Percentiles rank a stretch among this genome's conserved stretches.
phyloP scores from a whole-genome alignment of 2,797 vertebrate species.

The Chelmon rostratus region DNA sequence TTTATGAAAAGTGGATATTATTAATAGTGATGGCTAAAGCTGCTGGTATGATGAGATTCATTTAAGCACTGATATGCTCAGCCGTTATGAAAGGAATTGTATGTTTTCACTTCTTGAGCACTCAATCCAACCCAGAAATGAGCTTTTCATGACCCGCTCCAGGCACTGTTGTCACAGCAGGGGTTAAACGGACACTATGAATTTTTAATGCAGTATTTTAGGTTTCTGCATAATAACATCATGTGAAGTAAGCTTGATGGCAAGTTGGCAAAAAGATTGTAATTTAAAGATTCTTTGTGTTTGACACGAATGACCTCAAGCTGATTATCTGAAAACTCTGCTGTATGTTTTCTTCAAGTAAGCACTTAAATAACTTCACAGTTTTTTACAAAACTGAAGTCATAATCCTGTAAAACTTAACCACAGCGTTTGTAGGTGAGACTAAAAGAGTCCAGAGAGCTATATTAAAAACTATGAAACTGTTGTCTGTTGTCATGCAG shows the following conservation, averaged over 20 bases:
- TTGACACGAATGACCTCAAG: conserved; percentile 24
- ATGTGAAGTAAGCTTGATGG: conserved; percentile 32
- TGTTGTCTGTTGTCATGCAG: background rate
- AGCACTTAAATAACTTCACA: background rate
- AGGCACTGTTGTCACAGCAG: conserved; percentile 45
- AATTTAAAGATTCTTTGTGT: conserved; percentile 18
- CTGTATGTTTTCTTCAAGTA: conserved; percentile 9
- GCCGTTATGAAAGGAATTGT: conserved; percentile 64
- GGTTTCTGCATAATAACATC: conserved; percentile 32
- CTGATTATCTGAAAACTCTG: conserved; percentile 26
- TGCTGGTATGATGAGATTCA: conserved; percentile 78
- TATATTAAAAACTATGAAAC: background rate
- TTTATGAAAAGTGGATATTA: conserved; percentile 83
- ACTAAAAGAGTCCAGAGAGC: background rate
- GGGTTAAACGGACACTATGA: conserved; percentile 60
- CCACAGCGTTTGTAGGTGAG: background rate
- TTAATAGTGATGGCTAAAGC: conserved; percentile 81
- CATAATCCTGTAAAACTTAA: conserved; percentile 13
- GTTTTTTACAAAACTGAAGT: conserved; percentile 15
- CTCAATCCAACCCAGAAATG: conserved; percentile 60
- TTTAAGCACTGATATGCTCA: conserved; percentile 67
- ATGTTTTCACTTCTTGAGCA: conserved; percentile 55
- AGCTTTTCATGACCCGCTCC: conserved; percentile 46
- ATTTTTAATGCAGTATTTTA: conserved; percentile 60
- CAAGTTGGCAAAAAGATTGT: conserved; percentile 10